Base-by-base conservation (phyloP, 2,113 vertebrate species). In the Sylvietta virens region DNA sequence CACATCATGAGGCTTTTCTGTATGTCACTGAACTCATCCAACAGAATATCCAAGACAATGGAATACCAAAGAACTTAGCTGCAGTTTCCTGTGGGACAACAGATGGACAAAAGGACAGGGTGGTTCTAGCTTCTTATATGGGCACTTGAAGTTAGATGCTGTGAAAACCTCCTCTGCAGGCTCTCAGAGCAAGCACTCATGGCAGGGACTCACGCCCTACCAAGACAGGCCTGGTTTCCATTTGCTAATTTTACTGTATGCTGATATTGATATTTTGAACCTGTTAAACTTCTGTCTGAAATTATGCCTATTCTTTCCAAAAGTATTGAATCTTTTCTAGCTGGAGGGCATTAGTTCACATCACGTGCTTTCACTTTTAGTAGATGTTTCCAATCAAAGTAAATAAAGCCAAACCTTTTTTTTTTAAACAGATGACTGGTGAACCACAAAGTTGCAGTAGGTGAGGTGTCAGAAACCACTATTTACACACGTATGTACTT, bases 81-180 rank as follows among this genome's bases (percentile, higher is more conserved):
- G 7, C 1, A 9, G 7, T 57, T 62, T 54, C n/a, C n/a, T 10
- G 9, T 60, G 37, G 44, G 21, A 48, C 58, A 83, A 44, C 0
- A 7, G 22, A 45, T 4, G 24, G 15, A 37, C 2, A 3, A 16
- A 3, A 37, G 57, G 44, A 26, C 50, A 67, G 10, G 1, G 17
- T 27, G 23, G 11, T 86, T 77, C 18, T 26, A 48, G 14, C 26
- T 44, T 15, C 51, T 79, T 11, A 10, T 47, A 18, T 18, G 22
- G 27, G 24, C 2, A 5, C 30, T 80, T 2, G 0, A 22, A 22
- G 9, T 42, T 12, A 11, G 28, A 13, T 8, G 18, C 23, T 35
- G 8, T 50, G 58, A 62, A 44, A 51, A 79, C 15, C 14, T 54
- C 35, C 27, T 44, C n/a, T 4, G 30, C 28, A 28, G 30, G 30